phyloP scores from a whole-genome alignment of 1,140 invertebrate genomes.

The Zaprionus gabonicus region DNA sequence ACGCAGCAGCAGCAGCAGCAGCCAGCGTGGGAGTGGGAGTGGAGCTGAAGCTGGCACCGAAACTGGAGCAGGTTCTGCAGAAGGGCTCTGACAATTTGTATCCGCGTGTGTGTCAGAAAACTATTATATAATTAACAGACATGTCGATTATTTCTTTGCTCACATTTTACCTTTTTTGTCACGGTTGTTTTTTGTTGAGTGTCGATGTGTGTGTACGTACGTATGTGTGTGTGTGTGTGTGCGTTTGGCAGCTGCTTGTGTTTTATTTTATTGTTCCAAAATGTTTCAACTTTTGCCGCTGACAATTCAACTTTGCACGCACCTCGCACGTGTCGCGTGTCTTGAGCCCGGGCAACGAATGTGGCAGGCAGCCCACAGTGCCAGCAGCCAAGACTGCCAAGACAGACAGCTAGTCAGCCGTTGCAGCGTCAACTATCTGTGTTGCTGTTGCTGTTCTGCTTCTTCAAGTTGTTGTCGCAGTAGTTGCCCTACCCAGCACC shows the following conservation, averaged over 20 bases:
- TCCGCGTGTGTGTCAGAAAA: slow-evolving; percentile 55
- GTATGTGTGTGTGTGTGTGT: slow-evolving; percentile 14
- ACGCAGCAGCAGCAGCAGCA: slow-evolving; percentile 55
- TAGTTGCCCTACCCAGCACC: slow-evolving; percentile 51
- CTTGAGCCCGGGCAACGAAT: slow-evolving; percentile 68
- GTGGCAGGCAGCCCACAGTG: slow-evolving; percentile 28
- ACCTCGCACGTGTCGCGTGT: slow-evolving; percentile 71
- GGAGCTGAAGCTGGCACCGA: not conserved
- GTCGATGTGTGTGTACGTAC: slow-evolving; percentile 3
- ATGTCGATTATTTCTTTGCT: slow-evolving; percentile 80
- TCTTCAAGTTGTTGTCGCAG: slow-evolving; percentile 24
- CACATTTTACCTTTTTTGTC: slow-evolving; percentile 73
- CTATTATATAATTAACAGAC: slow-evolving; percentile 83
- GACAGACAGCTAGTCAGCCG: slow-evolving; percentile 46
- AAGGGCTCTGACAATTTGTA: slow-evolving; percentile 37
- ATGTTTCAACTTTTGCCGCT: slow-evolving; percentile 68
- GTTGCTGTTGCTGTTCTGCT: slow-evolving; percentile 17
- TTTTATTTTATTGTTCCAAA: slow-evolving; percentile 58
- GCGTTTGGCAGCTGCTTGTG: slow-evolving; percentile 61
- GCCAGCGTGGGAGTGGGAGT: slow-evolving; percentile 1
- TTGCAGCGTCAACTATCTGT: slow-evolving; percentile 52
- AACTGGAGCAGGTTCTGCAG: slow-evolving; percentile 11
- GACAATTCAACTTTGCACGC: slow-evolving; percentile 69
- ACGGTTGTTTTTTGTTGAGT: slow-evolving; percentile 9
- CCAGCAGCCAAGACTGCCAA: slow-evolving; percentile 16